Base-by-base conservation (phyloP, 1,140 invertebrate genomes). In the Leptinotarsa undecemlineata region DNA sequence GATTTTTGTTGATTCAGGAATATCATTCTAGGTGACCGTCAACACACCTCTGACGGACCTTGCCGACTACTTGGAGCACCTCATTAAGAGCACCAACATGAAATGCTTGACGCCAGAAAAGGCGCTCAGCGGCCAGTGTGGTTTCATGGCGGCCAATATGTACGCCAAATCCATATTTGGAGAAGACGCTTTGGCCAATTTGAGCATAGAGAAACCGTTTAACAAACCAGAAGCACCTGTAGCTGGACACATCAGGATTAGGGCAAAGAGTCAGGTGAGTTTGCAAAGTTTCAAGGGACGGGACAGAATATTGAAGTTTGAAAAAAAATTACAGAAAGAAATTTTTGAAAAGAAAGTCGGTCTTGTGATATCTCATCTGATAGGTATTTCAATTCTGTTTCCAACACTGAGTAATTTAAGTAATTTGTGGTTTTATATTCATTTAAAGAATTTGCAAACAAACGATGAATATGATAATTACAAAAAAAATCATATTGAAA, bases 161-260 rank as follows among this genome's bases (percentile, higher is more conserved):
- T 99, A 99, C 88, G 98, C 98, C 51, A 93, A 96, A 82, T 99
- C 97, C 3, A 99, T 99, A 83, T 99, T 99, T 87, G 98, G 98
- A 3, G 98, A 99, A 87, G 97, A 99, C 87, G 98, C 98, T 3
- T 87, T 99, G 74, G 98, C 98, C 66, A 99, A 99, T 90, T 90
- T 99, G 77, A 98, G 96, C 82, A 96, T 99, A 80, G 98, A 99
- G 86, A 98, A 98, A 81, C 94, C 96, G 15, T 88, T 95, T 48
- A 92, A 96, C 82, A 93, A 96, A 83, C 91, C 93, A 5, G 91
- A 94, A 79, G 92, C 94, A 21, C 91, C 96, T 57, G 96, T 99
- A 14, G 95, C 94, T 21, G 98, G 98, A 8, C 97, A 99, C 85
- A 98, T 99, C 84, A 88, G 98, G 79, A 99, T 99, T 79, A 89